Base-by-base conservation (phyloP, 2,888 invertebrate species). In the Catocala sponsa region DNA sequence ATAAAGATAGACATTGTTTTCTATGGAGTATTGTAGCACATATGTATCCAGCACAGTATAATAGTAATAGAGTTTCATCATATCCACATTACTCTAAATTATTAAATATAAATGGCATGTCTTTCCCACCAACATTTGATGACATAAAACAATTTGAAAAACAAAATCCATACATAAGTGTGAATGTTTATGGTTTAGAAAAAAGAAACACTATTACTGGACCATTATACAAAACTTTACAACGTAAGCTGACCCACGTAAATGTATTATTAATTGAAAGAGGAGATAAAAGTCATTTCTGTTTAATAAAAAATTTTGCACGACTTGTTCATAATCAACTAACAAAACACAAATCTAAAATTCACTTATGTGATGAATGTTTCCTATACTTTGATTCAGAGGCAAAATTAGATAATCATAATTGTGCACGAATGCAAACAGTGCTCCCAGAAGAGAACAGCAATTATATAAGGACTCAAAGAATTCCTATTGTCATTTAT, bases 21-120 rank as follows among this genome's bases (percentile, higher is more conserved):
- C 35, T 66, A 25, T 66, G 66, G 66, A 49, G 59, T 54, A 59
- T 66, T 50, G 13, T 63, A 32, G 66, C 66, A 11, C 57, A 59
- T 59, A 46, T 63, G 41, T 60, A 60, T 66, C 59, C 65, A 32
- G 13, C 55, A n/a, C 59, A 41, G 35, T 25, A 52, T 54, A 65
- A 58, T 58, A 47, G 49, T 11, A 53, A 62, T 44, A 51, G 65
- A 59, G 50, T 55, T 10, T 32, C 33, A 38, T 60, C 60, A 10
- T 60, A 55, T 10, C 55, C 60, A 10, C 55, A 55, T 55, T 60
- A 60, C n/a, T 50, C 52, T 12, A 53, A 55, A 12, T 11, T 65
- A 15, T 62, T 65, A 38, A 62, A 56, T 41, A 55, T 43, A 32
- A 9, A 33, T 11, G 41, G 13, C n/a, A 62, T 65, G 50, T 53